Evolutionary conservation across 1,140 invertebrate species (phyloP), one percentile per base, ranked within the genome.

Genomic region (Pectinophora gossypiella): DNA sequence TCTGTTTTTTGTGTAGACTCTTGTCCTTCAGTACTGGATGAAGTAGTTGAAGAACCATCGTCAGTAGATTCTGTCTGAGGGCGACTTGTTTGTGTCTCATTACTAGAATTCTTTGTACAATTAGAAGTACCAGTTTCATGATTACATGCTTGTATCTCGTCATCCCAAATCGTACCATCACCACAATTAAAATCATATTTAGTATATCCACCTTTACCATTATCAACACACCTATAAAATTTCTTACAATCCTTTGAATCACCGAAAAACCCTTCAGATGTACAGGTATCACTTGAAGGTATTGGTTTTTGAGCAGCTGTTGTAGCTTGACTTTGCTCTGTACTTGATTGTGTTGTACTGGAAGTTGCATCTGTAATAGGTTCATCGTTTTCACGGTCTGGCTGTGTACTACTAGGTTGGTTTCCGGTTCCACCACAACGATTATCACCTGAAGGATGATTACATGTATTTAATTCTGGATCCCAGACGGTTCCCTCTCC

Each of bases 401-500:
- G 27, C n/a, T 32, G 9, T 9, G 27, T 32, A 32, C 27, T 32
- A 32, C 27, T 32, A 9, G 6, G 9, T n/a, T 32, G 27, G 2
- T 2, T 12, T 12, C 27, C n/a, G 2, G 61, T 9, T 36, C 52
- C 59, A 52, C 21, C 21, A 45, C 59, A 66, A 18, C 54, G 54
- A 45, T 53, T 46, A 42, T 43, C 51, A 38, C 9, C 45, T 35
- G 50, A 45, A 43, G 58, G 63, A 63, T 86, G 77, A 76, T 93
- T 92, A 76, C 92, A 94, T 36, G 85, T 85, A 58, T 87, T 72
- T 42, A 89, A 83, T 32, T 89, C 80, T 60, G 80, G 72, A 76
- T 92, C 91, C 90, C 91, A 93, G n/a, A 90, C 89, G 3, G 92
- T 93, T 38, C 91, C 91, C 23, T 90, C 87, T 2, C 90, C 91